Percentiles rank a stretch among this genome's conserved stretches.
Conservation (phyloP, 2,888 invertebrate species). For the Adineta ricciae region DNA sequence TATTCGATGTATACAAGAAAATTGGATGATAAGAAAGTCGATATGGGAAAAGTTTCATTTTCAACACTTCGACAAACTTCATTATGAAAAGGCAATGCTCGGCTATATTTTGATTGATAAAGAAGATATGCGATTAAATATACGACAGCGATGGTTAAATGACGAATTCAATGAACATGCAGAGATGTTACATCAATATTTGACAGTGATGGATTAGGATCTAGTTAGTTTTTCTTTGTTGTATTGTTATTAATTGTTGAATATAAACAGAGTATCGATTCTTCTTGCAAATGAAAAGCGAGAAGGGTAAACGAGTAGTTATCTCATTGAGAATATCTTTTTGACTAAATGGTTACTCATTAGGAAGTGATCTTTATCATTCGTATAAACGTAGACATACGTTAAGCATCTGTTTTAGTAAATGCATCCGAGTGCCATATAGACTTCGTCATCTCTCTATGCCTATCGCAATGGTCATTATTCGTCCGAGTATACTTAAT, state of each 20-base stretch:
- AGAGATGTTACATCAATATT: neutral
- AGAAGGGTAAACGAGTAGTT: neutral
- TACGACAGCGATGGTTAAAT: neutral
- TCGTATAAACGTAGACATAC: neutral
- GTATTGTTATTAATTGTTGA: neutral
- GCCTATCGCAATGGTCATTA: neutral
- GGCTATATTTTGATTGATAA: neutral
- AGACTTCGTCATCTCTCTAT: neutral
- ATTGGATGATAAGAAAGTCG: neutral
- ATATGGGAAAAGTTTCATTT: conserved; percentile 18
- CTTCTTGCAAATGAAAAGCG: neutral
- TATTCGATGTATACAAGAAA: neutral
- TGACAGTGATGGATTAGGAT: neutral
- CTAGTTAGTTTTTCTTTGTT: neutral
- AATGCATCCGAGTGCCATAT: neutral
- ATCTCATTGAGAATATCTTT: neutral
- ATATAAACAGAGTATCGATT: neutral
- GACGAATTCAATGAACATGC: neutral
- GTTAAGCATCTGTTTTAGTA: neutral
- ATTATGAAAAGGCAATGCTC: neutral
- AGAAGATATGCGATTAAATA: neutral
- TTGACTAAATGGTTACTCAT: neutral
- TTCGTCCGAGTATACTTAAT: neutral
- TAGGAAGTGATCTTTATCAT: neutral
- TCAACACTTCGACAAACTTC: neutral